These are phyloP conservation scores for Pseudachorutes palmiensis DNA, from an alignment of 1,140 invertebrate species.

Conservation along the genomic window DNA sequence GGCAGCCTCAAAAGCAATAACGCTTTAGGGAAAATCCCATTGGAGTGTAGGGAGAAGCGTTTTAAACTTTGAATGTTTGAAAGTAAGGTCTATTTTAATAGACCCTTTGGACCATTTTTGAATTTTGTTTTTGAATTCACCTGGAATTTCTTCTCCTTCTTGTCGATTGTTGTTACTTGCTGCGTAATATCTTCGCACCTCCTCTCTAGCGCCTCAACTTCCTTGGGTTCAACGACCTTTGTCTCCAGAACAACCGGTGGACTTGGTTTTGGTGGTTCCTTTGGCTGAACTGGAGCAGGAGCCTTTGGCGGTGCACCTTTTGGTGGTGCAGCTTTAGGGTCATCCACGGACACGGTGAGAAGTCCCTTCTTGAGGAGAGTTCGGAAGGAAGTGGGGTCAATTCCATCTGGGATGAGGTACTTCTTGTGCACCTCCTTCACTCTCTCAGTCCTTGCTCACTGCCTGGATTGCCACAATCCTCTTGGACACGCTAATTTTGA, in stretches of 20 bases:
- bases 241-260: not conserved
- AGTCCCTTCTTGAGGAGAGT: conserved; percentile 1
- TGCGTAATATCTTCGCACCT: not conserved
- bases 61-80: too few species aligned
- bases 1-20: too few species aligned
- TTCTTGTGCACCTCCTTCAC: not conserved
- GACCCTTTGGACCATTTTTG: not conserved
- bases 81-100: too few species aligned
- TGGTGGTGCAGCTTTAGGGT: not conserved
- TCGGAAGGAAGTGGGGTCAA: not conserved
- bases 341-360: not conserved
- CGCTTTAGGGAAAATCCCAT: too few species aligned
- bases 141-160: not conserved
- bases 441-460: not conserved
- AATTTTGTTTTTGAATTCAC: not conserved
- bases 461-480: conserved; percentile 1
- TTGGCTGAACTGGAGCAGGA: not conserved
- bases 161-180: not conserved
- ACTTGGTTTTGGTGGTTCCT: not conserved
- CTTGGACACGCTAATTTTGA: not conserved
- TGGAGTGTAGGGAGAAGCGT: too few species aligned
- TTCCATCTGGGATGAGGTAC: not conserved
- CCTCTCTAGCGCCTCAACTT: not conserved
- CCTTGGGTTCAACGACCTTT: not conserved
- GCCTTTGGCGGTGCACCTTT: not conserved